Evolutionary conservation across 1,140 invertebrate genomes (phyloP), one percentile per base, ranked within the genome.

Genomic region (Trichonephila clavata): DNA sequence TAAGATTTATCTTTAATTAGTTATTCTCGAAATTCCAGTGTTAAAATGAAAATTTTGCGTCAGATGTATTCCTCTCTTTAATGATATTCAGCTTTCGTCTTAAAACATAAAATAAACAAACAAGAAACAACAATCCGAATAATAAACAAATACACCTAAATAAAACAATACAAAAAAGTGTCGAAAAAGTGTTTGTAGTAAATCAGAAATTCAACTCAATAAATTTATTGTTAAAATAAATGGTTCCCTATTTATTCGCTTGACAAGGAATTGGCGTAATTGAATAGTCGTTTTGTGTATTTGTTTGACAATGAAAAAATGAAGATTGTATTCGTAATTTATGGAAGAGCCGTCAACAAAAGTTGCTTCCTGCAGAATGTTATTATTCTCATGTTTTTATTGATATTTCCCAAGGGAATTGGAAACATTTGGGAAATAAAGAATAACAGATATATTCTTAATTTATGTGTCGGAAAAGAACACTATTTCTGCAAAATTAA

Each of bases 201-300:
- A 39, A 77, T 77, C 27, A 77, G 27, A 6, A 32, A 77, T 18
- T 27, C 14, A 71, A 77, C 8, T 39, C 18, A 18, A 39, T 77
- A 39, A 39, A 77, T 24, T 27, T 5, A 6, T 18, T 39, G 71
- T 77, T 77, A 77, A 77, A 77, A 77, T 77, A 77, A 77, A 27
- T 32, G 27, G 24, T 18, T 50, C 32, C 71, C 13, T 77, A 77
- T 77, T 39, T 32, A 77, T 18, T 24, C 4, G 71, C 21, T 7
- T 77, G 71, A 39, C 71, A 77, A 77, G 27, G 6, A 18, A 32
- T 77, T 18, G 24, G 32, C 18, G 5, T 77, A 77, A 77, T 77
- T 77, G 71, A 77, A 77, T 77, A 77, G 27, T 27, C 27, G 16
- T 77, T 77, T 77, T 39, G 71, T 32, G 18, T 77, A 39, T 77